Evolutionary conservation across 2,888 invertebrate species (phyloP).

Genomic region (Amphipyra tragopoginis): DNA sequence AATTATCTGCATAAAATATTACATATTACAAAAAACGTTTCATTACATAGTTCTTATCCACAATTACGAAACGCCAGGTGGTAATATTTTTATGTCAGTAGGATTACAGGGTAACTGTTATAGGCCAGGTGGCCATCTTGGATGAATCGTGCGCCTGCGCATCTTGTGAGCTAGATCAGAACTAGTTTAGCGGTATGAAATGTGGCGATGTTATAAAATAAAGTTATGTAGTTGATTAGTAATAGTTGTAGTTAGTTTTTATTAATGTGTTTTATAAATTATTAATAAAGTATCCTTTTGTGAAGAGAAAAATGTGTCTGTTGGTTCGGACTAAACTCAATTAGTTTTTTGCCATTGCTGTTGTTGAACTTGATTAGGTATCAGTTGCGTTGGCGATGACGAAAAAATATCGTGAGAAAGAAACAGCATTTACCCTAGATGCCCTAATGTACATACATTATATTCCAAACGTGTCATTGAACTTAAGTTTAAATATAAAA

Average conservation of each 20-base stretch:
- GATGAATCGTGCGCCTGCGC: slow-evolving; percentile 32
- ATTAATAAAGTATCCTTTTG: no score
- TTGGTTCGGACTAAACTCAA: no score
- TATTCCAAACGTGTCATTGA: no score
- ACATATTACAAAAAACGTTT: slow-evolving; percentile 3
- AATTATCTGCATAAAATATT: not conserved
- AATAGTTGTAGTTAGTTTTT: not conserved
- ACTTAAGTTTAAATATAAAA: no score
- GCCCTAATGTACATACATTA: no score
- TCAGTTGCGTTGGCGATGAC: no score
- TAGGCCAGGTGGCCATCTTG: slow-evolving; percentile 32
- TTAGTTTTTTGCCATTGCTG: no score
- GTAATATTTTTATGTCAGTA: slow-evolving; percentile 83
- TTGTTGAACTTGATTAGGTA: no score
- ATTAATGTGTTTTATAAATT: no score
- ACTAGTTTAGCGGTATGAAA: slow-evolving; percentile 40
- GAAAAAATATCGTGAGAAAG: no score
- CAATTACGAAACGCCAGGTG: slow-evolving; percentile 71
- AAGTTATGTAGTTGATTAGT: not conserved
- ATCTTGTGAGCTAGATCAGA: slow-evolving; percentile 31
- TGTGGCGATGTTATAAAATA: not conserved
- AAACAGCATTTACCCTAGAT: no score
- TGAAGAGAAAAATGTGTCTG: no score
- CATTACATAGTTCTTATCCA: slow-evolving; percentile 49
- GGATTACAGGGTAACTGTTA: slow-evolving; percentile 81